Conservation (phyloP, 1,140 invertebrate species). For the Calephelis nemesis region DNA sequence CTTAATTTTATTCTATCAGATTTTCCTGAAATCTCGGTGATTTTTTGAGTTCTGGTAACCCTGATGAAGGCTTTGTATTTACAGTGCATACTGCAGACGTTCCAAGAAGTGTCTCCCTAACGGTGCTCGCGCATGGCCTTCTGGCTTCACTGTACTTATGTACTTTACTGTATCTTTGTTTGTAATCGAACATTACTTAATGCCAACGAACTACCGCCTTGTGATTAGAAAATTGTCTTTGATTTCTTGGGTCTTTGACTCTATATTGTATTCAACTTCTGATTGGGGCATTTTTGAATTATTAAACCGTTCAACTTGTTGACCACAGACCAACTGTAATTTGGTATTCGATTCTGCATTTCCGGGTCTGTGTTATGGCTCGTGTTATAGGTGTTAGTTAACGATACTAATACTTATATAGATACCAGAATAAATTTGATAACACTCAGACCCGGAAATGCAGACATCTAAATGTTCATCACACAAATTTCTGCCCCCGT, state of each 20-base stretch:
- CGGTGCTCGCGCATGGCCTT: conserved; percentile 41
- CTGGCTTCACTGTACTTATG: conserved; percentile 23
- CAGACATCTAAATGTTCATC: too few species aligned
- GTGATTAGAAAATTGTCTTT: not conserved
- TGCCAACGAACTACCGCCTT: not conserved
- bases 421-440: too few species aligned
- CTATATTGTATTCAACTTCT: not conserved
- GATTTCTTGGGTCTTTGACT: not conserved
- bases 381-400: too few species aligned
- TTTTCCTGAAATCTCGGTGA: too few species aligned
- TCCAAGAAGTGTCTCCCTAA: conserved; percentile 65
- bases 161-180: conserved; percentile 21
- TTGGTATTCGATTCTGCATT: too few species aligned
- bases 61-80: conserved; percentile 32
- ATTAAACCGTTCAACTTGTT: not conserved
- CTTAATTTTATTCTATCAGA: too few species aligned
- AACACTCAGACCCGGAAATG: too few species aligned
- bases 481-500: too few species aligned
- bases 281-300: not conserved
- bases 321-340: too few species aligned
- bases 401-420: too few species aligned
- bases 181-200: conserved; percentile 8
- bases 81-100: conserved; percentile 36
- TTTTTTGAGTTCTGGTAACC: too few species aligned
- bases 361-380: too few species aligned